These are phyloP conservation scores for Dryomyza anilis DNA, from an alignment of 2,888 invertebrate species.

Conservation along the genomic window DNA sequence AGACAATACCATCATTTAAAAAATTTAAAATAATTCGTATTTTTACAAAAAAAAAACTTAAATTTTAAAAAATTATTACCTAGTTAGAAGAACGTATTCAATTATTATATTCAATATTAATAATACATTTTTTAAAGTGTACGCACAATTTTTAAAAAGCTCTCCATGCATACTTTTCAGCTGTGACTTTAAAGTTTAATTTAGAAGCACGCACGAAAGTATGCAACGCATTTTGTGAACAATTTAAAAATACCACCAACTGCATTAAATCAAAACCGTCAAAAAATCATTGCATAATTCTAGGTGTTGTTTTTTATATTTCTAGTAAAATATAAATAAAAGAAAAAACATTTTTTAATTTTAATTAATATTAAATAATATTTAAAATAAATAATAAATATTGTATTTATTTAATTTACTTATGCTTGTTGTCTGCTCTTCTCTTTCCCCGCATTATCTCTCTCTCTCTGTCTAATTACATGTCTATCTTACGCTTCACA, in stretches of 20 bases:
- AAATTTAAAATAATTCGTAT: no score
- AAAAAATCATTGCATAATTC: slow-evolving; percentile 30
- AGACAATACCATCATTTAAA: no score
- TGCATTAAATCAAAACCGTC: neutral
- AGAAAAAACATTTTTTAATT: neutral
- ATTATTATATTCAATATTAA: no score
- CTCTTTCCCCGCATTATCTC: slow-evolving; percentile 40
- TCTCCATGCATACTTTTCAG: neutral
- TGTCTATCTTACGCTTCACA: neutral
- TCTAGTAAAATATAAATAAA: neutral
- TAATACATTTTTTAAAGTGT: no score
- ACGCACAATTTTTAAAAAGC: no score
- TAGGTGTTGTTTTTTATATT: slow-evolving; percentile 22
- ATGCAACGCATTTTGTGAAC: neutral
- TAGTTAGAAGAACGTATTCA: no score
- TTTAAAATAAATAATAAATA: neutral
- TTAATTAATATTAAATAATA: neutral
- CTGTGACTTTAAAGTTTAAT: neutral
- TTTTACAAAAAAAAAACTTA: no score
- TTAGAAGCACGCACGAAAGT: neutral
- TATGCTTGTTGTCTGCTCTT: slow-evolving; percentile 56
- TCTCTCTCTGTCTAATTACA: neutral
- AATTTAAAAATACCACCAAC: neutral
- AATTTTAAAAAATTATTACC: no score
- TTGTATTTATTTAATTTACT: slow-evolving; percentile 37